Conservation (phyloP, 2,113 vertebrate genomes). For the Anser cygnoides region DNA sequence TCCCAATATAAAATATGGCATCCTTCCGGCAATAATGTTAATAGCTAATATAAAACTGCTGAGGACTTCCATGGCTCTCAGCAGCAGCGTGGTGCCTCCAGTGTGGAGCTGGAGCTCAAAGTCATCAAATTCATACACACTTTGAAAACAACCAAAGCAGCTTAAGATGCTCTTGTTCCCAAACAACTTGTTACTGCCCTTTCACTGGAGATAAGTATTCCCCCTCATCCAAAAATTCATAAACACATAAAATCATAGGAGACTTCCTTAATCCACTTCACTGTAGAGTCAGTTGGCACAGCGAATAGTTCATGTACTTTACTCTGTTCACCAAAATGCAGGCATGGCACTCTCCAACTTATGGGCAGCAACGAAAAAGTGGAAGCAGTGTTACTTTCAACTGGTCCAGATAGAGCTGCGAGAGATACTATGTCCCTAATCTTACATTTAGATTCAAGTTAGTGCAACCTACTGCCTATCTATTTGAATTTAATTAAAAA, state of each 20-base stretch:
- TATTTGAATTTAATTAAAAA: slow-evolving; percentile 22
- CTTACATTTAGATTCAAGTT: background rate
- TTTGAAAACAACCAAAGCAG: background rate
- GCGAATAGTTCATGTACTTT: background rate
- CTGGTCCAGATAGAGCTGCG: background rate
- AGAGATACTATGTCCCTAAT: background rate
- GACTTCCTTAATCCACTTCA: background rate
- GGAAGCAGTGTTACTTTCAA: background rate
- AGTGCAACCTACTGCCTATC: background rate
- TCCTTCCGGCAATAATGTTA: background rate
- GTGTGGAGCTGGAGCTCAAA: background rate
- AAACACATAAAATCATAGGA: background rate
- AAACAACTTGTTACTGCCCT: background rate
- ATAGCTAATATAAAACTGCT: background rate
- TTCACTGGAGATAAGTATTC: background rate
- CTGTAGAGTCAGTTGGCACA: background rate
- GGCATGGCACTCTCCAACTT: background rate
- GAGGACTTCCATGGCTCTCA: background rate
- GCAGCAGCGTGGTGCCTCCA: background rate
- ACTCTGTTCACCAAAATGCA: background rate
- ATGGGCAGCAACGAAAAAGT: background rate
- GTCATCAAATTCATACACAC: background rate
- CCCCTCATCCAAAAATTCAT: background rate
- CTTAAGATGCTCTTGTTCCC: background rate
- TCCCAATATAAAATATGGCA: background rate